Evolutionary conservation across 2,113 vertebrate genomes (phyloP), one percentile per base, ranked within the genome.

Genomic region (Nycticebus coucang): DNA sequence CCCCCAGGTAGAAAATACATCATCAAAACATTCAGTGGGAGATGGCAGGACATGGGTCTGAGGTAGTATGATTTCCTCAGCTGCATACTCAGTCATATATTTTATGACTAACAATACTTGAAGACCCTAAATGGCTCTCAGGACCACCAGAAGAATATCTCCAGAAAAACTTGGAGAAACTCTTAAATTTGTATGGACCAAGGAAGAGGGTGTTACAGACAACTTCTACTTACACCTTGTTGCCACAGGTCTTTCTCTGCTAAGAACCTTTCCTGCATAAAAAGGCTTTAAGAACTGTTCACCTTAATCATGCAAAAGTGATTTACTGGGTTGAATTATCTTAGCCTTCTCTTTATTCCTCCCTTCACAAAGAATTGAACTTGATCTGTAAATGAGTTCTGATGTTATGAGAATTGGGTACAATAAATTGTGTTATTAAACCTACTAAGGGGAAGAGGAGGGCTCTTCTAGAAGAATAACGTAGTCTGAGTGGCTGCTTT

Each of bases 341-440:
- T 85, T 50, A 84, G 17, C 41, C 18, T 95, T 35, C 18, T 22
- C 26, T 74, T 85, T 82, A 37, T 55, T 55, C 26, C 30, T 93
- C 93, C 64, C 45, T 89, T 84, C 81, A 95, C 55, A 87, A 81
- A 95, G 41, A 95, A 84, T 66, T 87, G 24, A 45, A 83, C 80
- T 89, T 94, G 87, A 91, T 79, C 68, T 68, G 24, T 82, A 83
- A 96, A 93, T 91, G 82, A 91, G 78, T 80, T 95, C 89, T 93
- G 69, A 85, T 82, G n/a, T 78, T 75, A 62, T 12, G 11, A 93
- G 59, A 96, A 95, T 5, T 88, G 28, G 35, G 22, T 83, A 45
- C 45, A 68, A 37, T 81, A 94, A 86, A 86, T 86, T 89, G 64
- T 87, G 10, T 75, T 60, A 85, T 87, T 93, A 93, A 91, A 59